These are phyloP conservation scores for Lemur catta DNA, from an alignment of 2,797 vertebrate species.

Conservation along the genomic window DNA sequence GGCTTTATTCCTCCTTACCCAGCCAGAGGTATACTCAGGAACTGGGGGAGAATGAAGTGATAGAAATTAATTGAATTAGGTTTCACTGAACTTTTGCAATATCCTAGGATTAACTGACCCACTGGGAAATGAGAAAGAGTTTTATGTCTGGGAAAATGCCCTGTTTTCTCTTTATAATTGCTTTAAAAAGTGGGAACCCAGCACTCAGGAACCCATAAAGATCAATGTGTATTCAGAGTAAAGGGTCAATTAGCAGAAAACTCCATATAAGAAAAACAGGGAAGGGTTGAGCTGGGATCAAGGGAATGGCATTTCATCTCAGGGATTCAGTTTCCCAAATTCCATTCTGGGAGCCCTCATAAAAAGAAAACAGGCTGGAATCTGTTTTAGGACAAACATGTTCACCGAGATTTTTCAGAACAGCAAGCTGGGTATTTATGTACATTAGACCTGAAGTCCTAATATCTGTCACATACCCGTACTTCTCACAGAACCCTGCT, in stretches of 20 bases:
- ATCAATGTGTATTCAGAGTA: background rate
- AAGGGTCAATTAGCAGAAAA: conserved; percentile 16
- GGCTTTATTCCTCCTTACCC: conserved; percentile 35
- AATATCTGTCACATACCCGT: background rate
- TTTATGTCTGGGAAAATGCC: conserved; percentile 43
- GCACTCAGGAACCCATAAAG: conserved; percentile 17
- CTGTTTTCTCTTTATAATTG: conserved; percentile 54
- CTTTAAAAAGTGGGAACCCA: conserved; percentile 16
- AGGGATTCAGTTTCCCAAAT: background rate
- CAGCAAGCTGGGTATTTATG: background rate
- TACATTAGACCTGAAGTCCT: background rate
- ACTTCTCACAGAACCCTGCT: background rate
- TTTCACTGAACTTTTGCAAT: background rate
- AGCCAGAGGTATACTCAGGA: background rate
- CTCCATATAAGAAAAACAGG: background rate
- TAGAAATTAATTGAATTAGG: conserved; percentile 46
- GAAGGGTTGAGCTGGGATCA: background rate
- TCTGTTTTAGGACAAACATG: background rate
- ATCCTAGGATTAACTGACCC: conserved; percentile 23
- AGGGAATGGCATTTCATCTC: background rate
- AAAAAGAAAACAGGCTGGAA: background rate
- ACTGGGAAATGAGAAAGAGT: conserved; percentile 36
- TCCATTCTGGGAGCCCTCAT: background rate
- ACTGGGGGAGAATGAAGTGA: background rate
- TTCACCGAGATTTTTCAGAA: background rate